A percentile compares a stretch with the other conserved stretches of the same genome.
These are phyloP conservation scores for Poeciliopsis occidentalis DNA, from an alignment of 2,113 vertebrate species.

Conservation along the genomic window DNA sequence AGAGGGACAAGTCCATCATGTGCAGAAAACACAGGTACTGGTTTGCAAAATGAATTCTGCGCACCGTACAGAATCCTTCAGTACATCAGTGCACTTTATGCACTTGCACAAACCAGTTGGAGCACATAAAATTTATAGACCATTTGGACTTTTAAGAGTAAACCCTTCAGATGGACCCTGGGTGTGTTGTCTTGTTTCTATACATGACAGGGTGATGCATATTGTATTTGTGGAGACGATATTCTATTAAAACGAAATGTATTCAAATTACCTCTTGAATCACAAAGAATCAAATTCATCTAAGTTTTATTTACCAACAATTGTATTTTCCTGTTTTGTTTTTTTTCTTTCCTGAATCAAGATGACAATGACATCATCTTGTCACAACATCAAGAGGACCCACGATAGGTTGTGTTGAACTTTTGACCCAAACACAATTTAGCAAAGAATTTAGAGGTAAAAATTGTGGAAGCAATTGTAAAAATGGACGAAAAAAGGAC, in stretches of 20 bases:
- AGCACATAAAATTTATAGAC: slow-evolving; percentile 18
- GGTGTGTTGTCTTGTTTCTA: background rate
- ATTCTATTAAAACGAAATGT: slow-evolving; percentile 40
- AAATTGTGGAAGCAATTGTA: background rate
- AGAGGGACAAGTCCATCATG: background rate
- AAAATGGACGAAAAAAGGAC: background rate
- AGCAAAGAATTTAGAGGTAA: background rate
- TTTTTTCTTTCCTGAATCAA: background rate
- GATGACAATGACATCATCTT: background rate
- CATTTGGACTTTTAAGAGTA: background rate
- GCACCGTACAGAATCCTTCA: background rate
- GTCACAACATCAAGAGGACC: background rate
- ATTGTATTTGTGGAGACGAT: slow-evolving; percentile 29
- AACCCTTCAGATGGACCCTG: background rate
- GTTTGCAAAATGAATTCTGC: background rate
- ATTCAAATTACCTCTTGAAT: slow-evolving; percentile 12
- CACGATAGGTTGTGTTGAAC: background rate
- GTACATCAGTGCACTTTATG: background rate
- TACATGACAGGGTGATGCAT: background rate
- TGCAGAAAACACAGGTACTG: slow-evolving; percentile 9
- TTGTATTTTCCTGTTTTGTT: background rate
- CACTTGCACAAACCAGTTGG: background rate
- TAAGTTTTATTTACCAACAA: slow-evolving; percentile 6
- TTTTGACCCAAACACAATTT: background rate
- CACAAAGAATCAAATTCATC: slow-evolving; percentile 12